phyloP scores from a whole-genome alignment of 2,113 vertebrate genomes.

The Thunnus maccoyii region DNA sequence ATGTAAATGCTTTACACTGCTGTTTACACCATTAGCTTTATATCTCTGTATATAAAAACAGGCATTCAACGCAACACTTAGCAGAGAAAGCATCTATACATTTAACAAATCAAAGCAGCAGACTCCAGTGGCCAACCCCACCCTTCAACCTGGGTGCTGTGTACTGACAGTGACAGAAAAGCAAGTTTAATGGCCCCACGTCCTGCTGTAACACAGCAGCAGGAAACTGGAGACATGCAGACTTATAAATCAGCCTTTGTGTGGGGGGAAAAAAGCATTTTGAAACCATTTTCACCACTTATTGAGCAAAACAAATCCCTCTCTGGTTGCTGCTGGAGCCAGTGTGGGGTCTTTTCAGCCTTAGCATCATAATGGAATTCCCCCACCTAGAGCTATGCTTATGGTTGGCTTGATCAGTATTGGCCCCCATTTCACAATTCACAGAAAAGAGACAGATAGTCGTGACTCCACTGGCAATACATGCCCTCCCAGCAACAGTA shows the following conservation, averaged over 20 bases:
- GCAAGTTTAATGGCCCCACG: conserved; percentile 57
- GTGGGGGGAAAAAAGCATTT: conserved; percentile 28
- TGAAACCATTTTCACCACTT: conserved; percentile 60
- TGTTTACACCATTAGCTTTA: background rate
- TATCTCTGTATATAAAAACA: background rate
- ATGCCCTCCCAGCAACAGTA: conserved; percentile 28
- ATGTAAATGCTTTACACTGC: conserved; percentile 11
- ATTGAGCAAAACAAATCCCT: conserved; percentile 65
- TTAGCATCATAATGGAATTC: conserved; percentile 53
- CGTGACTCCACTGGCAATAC: conserved; percentile 71
- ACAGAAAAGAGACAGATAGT: conserved; percentile 47
- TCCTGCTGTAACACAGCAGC: conserved; percentile 60
- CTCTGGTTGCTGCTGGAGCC: conserved; percentile 38
- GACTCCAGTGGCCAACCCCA: conserved; percentile 30
- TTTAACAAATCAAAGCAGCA: conserved; percentile 39
- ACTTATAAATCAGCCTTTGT: conserved; percentile 57
- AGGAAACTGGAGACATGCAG: conserved; percentile 60
- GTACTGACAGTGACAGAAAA: conserved; percentile 68
- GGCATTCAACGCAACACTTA: background rate
- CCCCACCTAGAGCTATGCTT: conserved; percentile 48
- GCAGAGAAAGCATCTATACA: background rate
- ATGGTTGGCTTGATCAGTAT: conserved; percentile 50
- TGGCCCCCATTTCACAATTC: conserved; percentile 68
- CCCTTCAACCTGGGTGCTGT: conserved; percentile 39
- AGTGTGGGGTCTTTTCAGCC: conserved; percentile 45